These are phyloP conservation scores for Arizona elegans DNA, from an alignment of 2,113 vertebrate genomes.

Conservation along the genomic window DNA sequence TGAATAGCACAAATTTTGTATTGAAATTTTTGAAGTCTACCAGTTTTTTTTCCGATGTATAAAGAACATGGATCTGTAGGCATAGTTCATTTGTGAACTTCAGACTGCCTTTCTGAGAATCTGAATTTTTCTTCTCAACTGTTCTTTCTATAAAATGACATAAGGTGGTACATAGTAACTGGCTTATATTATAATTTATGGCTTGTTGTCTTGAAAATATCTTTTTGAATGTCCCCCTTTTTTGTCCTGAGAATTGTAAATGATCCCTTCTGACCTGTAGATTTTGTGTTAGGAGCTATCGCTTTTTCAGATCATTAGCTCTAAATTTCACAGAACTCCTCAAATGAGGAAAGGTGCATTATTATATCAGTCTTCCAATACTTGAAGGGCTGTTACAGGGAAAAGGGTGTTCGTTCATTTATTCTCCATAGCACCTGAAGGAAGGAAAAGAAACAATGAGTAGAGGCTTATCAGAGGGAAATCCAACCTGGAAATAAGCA, in stretches of 20 bases:
- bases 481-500: not conserved
- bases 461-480: not conserved
- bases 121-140: not conserved
- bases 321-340: not conserved
- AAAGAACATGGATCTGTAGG: conserved; percentile 72
- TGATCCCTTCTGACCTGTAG: not conserved
- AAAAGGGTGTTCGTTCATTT: not conserved
- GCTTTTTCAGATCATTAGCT: not conserved
- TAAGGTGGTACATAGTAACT: not conserved
- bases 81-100: not conserved
- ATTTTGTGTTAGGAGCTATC: not conserved
- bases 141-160: not conserved
- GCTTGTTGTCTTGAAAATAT: not conserved
- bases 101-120: not conserved
- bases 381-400: not conserved
- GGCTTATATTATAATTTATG: not conserved
- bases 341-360: not conserved
- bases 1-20: conserved; percentile 71
- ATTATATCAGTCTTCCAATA: not conserved
- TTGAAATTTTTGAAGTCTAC: conserved; percentile 76
- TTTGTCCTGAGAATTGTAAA: not conserved
- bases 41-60: conserved; percentile 66
- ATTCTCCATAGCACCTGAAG: not conserved
- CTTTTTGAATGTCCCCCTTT: not conserved
- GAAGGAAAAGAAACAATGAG: not conserved